Percentiles rank a stretch among this genome's conserved stretches.
phyloP scores from a whole-genome alignment of 1,140 invertebrate species.

The Daktulosphaira vitifoliae region DNA sequence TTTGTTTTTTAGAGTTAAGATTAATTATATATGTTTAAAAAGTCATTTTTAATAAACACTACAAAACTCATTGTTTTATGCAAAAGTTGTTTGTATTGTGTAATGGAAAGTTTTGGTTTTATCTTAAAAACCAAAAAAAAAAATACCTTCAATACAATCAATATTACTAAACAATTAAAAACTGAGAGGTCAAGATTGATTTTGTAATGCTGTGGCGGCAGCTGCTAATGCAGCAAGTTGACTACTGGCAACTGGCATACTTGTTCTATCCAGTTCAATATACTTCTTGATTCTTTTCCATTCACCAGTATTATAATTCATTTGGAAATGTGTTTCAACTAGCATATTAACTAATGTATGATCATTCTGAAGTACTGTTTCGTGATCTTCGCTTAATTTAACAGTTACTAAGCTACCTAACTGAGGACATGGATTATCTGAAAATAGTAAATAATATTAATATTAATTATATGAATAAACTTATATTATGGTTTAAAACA shows the following conservation, averaged over 20 bases:
- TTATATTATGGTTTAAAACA: too few species aligned
- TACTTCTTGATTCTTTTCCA: conserved; percentile 88
- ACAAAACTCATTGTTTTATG: conserved; percentile 12
- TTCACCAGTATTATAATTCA: conserved; percentile 91
- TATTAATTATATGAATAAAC: too few species aligned
- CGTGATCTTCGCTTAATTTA: conserved; percentile 79
- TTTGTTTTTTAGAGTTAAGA: conserved; percentile 21
- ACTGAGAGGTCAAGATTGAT: conserved; percentile 27
- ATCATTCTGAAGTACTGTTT: conserved; percentile 66
- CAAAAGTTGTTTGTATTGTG: conserved; percentile 19
- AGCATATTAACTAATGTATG: conserved; percentile 61
- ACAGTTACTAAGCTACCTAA: conserved; percentile 87
- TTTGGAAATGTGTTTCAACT: conserved; percentile 89
- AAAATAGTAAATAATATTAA: conserved; percentile 40
- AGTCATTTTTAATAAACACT: conserved; percentile 20
- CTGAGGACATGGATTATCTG: conserved; percentile 90
- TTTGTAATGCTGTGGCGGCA: conserved; percentile 25
- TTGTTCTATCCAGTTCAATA: conserved; percentile 41
- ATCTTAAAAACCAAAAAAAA: too few species aligned
- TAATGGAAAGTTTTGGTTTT: neutral
- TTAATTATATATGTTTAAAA: conserved; percentile 7
- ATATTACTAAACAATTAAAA: too few species aligned
- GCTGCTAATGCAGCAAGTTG: conserved; percentile 29
- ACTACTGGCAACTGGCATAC: conserved; percentile 21
- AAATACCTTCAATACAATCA: too few species aligned